Conservation (phyloP, 2,113 vertebrate species). For the Phylloscopus trochilus region DNA sequence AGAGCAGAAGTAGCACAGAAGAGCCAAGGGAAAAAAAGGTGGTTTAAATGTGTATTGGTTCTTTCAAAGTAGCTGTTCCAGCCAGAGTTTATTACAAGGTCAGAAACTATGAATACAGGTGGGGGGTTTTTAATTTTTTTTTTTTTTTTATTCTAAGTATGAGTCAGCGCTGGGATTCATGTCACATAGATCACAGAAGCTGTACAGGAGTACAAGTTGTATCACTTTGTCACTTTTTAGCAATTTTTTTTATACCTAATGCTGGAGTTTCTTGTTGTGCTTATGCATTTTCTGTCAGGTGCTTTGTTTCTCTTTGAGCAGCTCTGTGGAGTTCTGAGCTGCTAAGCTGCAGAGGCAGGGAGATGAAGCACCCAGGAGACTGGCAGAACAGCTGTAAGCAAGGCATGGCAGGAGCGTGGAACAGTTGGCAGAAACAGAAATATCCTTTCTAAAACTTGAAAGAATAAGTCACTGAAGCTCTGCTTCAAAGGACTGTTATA, state of each 20-base stretch:
- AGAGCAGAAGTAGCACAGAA: not conserved
- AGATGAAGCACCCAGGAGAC: not conserved
- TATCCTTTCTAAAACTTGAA: not conserved
- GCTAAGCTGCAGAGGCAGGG: not conserved
- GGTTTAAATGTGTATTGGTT: not conserved
- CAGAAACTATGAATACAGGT: not conserved
- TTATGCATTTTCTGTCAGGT: not conserved
- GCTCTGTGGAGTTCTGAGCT: not conserved
- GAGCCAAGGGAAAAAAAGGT: not conserved
- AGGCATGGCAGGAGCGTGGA: not conserved
- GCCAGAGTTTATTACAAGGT: not conserved
- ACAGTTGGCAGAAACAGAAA: not conserved
- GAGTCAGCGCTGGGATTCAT: not conserved
- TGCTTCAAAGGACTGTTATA: not conserved
- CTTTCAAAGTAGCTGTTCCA: not conserved
- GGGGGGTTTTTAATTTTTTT: fast-evolving
- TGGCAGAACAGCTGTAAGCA: conserved; percentile 3
- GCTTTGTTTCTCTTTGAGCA: conserved; percentile 2
- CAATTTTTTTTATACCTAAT: not conserved
- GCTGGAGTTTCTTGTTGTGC: not conserved
- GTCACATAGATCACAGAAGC: not conserved
- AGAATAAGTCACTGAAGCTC: not conserved
- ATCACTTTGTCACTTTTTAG: not conserved
- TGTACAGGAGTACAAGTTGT: not conserved
- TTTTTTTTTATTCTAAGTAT: not conserved